phyloP scores from a whole-genome alignment of 2,888 invertebrate genomes.

The Harpalus rubripes region DNA sequence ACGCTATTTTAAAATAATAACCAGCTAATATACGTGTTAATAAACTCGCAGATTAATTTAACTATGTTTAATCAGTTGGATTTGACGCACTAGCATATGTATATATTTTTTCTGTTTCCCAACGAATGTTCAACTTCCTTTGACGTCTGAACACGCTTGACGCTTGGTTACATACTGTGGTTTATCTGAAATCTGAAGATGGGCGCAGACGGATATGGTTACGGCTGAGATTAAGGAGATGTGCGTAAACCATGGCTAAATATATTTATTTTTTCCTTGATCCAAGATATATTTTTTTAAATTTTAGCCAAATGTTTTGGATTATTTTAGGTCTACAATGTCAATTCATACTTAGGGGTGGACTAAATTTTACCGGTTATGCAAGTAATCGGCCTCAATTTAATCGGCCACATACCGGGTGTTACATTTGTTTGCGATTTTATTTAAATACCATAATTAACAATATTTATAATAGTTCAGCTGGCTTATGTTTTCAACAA shows the following conservation, averaged over 20 bases:
- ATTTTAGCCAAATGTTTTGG: neutral
- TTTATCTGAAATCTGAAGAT: neutral
- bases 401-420: too few relatives aligned
- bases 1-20: slow-evolving; percentile 22
- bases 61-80: neutral
- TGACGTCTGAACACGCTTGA: neutral
- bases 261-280: neutral
- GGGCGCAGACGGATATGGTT: neutral
- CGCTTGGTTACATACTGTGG: neutral
- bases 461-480: too few relatives aligned
- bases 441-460: too few relatives aligned
- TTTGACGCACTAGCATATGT: slow-evolving; percentile 4
- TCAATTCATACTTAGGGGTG: too few relatives aligned
- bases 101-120: neutral
- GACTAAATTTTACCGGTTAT: too few relatives aligned
- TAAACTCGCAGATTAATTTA: neutral
- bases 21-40: slow-evolving; percentile 5
- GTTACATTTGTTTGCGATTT: too few relatives aligned
- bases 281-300: neutral
- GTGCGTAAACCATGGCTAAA: neutral
- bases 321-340: too few relatives aligned
- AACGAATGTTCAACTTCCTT: neutral
- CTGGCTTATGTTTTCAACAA: too few relatives aligned
- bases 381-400: too few relatives aligned
- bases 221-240: neutral